Evolutionary conservation across 2,888 invertebrate species (phyloP), one percentile per base, ranked within the genome.

Genomic region (Lypha dubia): DNA sequence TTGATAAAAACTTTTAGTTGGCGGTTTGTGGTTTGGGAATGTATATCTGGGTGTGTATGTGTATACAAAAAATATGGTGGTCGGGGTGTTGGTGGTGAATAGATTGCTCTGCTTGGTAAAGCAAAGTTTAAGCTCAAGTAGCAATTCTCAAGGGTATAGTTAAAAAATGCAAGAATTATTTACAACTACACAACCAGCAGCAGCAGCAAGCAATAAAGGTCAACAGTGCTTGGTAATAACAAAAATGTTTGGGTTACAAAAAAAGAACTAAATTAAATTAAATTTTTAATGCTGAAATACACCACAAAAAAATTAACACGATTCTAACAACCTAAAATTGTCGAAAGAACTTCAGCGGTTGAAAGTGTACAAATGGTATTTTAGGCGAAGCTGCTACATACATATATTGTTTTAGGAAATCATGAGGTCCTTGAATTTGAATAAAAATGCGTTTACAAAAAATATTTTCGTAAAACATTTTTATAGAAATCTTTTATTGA

Each of bases 131-230:
- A 35, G 70, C 28, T 17, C 35, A 41, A 74, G 8, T n/a, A 46
- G 44, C 51, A 67, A 53, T 11, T 53, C 74, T 62, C 68, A 46
- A 32, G 80, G n/a, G 74, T 75, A 24, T 46, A 62, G 51, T 80
- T 60, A 53, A 35, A 38, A 28, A 53, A 46, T 35, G 53, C 53
- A 44, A 28, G 32, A 62, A 63, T 60, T 68, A 38, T 65, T 24
- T 38, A 60, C 35, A 35, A n/a, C 35, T 24, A 44, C 24, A 38
- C 24, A 8, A 63, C 5, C 62, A 20, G 7, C 17, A n/a, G n/a
- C n/a, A n/a, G n/a, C n/a, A n/a, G n/a, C n/a, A n/a, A 41, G n/a
- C 65, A 49, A 49, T 73, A 79, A 73, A 58, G 73, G 56, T 73
- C 79, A 73, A 58, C 20, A 24, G 17, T 20, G 7, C 63, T 75